phyloP scores from a whole-genome alignment of 2,888 invertebrate genomes.

The Melikaiella ostensackeni region DNA sequence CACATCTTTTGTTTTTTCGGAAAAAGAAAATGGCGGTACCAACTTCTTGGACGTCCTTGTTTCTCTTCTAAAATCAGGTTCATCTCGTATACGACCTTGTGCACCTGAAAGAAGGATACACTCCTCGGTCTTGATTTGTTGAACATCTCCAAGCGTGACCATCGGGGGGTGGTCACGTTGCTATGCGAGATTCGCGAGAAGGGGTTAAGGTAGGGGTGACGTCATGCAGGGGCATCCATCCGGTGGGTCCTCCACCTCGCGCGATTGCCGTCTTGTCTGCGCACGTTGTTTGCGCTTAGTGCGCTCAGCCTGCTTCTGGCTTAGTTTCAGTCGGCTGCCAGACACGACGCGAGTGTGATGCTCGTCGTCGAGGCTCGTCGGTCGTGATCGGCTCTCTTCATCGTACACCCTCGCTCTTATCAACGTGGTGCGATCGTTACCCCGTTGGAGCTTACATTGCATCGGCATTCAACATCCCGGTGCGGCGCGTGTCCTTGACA shows the following conservation, averaged over 20 bases:
- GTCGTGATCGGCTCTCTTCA: conserved; percentile 43
- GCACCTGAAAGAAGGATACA: too few relatives aligned
- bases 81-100: neutral
- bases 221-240: conserved; percentile 32
- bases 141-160: neutral
- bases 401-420: conserved; percentile 42
- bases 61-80: too few relatives aligned
- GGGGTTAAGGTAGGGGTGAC: conserved; percentile 33
- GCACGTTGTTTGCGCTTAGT: conserved; percentile 26
- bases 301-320: conserved; percentile 11
- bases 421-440: conserved; percentile 48
- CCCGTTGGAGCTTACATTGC: neutral
- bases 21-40: too few relatives aligned
- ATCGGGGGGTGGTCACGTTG: conserved; percentile 17
- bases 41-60: too few relatives aligned
- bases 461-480: neutral
- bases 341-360: conserved; percentile 48
- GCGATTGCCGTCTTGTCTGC: conserved; percentile 29
- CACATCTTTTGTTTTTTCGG: too few relatives aligned
- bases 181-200: conserved; percentile 19
- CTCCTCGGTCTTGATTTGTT: neutral
- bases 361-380: conserved; percentile 48
- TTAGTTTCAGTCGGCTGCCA: conserved; percentile 29
- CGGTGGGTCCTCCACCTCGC: conserved; percentile 33
- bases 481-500: conserved; percentile 13